phyloP scores from a whole-genome alignment of 2,797 vertebrate genomes.

The Amblyopsis hoosieri region DNA sequence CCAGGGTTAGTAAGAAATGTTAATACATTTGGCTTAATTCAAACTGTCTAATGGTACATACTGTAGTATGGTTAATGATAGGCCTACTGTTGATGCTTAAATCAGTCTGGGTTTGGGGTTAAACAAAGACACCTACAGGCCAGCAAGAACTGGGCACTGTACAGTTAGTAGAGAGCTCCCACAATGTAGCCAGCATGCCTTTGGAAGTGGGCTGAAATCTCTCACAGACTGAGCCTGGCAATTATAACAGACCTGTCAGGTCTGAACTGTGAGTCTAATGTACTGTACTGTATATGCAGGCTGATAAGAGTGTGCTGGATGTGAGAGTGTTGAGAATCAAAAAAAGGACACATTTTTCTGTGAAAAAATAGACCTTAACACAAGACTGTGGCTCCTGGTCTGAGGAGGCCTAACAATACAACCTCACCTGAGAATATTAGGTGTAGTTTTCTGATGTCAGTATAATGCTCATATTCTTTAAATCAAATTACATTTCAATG shows the following conservation, averaged over 20 bases:
- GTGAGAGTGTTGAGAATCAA: too few relatives aligned
- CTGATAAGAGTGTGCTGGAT: too few relatives aligned
- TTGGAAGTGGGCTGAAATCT: conserved; percentile 44
- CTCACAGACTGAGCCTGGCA: conserved; percentile 10
- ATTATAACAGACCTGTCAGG: too few relatives aligned
- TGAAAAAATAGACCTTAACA: too few relatives aligned
- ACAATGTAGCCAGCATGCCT: conserved; percentile 55
- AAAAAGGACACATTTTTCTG: too few relatives aligned
- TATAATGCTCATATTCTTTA: conserved; percentile 25
- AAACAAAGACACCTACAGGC: conserved; percentile 17
- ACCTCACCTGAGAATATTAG: neutral
- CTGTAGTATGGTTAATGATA: too few relatives aligned
- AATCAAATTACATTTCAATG: conserved; percentile 40
- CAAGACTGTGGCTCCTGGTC: too few relatives aligned
- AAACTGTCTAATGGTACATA: too few relatives aligned
- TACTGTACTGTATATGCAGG: too few relatives aligned
- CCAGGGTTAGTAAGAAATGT: too few relatives aligned
- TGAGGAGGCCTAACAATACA: neutral
- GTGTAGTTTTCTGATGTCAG: neutral
- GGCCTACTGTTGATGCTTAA: neutral
- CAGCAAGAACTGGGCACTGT: conserved; percentile 57
- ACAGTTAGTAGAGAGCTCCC: conserved; percentile 48
- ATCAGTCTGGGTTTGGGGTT: conserved; percentile 16
- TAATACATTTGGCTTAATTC: too few relatives aligned
- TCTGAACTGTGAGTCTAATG: too few relatives aligned